Evolutionary conservation across 2,888 invertebrate genomes (phyloP).

Genomic region (Oxytorus armatus): DNA sequence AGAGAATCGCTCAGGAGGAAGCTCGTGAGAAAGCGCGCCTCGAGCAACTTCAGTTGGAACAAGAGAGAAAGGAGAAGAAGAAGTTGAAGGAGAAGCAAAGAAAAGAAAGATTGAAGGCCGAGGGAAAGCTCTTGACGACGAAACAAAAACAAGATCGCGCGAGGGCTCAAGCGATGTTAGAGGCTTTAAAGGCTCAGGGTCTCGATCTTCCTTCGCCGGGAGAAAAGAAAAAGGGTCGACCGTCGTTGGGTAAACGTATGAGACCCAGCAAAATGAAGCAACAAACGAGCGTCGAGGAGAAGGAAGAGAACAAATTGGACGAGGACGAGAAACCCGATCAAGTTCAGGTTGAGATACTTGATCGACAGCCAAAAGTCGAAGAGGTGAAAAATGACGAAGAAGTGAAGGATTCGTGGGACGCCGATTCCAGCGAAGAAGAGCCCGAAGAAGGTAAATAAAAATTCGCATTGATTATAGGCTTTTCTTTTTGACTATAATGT

Average conservation of each 20-base stretch:
- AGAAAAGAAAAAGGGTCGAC: constrained; percentile 85
- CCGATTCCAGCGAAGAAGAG: constrained; percentile 88
- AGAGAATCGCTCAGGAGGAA: constrained; percentile 90
- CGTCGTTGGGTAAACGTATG: constrained; percentile 90
- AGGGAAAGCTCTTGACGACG: constrained; percentile 96
- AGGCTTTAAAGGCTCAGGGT: constrained; percentile 95
- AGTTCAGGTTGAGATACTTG: constrained; percentile 85
- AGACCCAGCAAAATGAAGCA: constrained; percentile 89
- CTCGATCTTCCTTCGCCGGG: constrained; percentile 91
- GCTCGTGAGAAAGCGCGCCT: constrained; percentile 90
- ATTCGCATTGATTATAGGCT: constrained; percentile 24
- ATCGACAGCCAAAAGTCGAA: constrained; percentile 84
- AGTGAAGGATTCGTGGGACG: constrained; percentile 95
- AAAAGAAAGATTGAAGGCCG: constrained; percentile 96
- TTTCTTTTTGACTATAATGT: constrained; percentile 9
- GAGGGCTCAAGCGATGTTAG: constrained; percentile 94
- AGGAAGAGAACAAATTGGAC: constrained; percentile 85
- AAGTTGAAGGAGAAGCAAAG: constrained; percentile 97
- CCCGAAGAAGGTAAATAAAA: constrained; percentile 81
- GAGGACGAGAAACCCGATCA: constrained; percentile 79
- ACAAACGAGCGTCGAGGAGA: constrained; percentile 87
- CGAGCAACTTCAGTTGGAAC: constrained; percentile 92
- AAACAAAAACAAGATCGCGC: constrained; percentile 97
- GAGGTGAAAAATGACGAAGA: constrained; percentile 84
- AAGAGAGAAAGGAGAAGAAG: constrained; percentile 94